These are phyloP conservation scores for Metalampra italica DNA, from an alignment of 2,888 invertebrate species.

Conservation along the genomic window DNA sequence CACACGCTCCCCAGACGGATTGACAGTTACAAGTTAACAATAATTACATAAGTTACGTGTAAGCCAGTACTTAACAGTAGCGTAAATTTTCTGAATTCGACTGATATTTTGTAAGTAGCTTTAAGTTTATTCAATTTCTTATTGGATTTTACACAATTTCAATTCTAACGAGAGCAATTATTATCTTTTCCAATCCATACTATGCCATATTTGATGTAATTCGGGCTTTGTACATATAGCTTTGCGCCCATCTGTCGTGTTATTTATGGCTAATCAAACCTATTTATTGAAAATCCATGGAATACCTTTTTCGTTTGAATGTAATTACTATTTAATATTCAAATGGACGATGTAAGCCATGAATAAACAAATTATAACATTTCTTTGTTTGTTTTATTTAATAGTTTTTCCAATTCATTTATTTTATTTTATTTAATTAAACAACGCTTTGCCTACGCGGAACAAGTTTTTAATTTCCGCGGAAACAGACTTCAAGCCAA, in stretches of 20 bases:
- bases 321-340: constrained; percentile 27
- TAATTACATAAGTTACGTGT: constrained; percentile 29
- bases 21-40: constrained; percentile 27
- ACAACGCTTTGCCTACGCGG: too few species aligned
- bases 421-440: too few species aligned
- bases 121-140: constrained; percentile 24
- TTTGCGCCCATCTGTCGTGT: constrained; percentile 37
- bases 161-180: constrained; percentile 1
- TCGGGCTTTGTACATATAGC: constrained; percentile 67
- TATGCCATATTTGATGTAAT: constrained; percentile 41
- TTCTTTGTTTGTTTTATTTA: constrained; percentile 22
- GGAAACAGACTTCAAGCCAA: too few species aligned
- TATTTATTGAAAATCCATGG: constrained; percentile 69
- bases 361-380: constrained; percentile 38
- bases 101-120: constrained; percentile 72
- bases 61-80: constrained; percentile 61
- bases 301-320: constrained; percentile 74
- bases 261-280: constrained; percentile 33
- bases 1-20: constrained; percentile 50
- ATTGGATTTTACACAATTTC: background rate
- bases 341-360: constrained; percentile 74
- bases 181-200: constrained; percentile 1
- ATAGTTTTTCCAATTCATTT: too few species aligned
- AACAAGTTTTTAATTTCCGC: too few species aligned
- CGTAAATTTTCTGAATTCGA: constrained; percentile 57